A percentile compares a stretch with the other conserved stretches of the same genome.
phyloP scores from a whole-genome alignment of 2,797 vertebrate genomes.

The Enteromius afrohamiltoni region DNA sequence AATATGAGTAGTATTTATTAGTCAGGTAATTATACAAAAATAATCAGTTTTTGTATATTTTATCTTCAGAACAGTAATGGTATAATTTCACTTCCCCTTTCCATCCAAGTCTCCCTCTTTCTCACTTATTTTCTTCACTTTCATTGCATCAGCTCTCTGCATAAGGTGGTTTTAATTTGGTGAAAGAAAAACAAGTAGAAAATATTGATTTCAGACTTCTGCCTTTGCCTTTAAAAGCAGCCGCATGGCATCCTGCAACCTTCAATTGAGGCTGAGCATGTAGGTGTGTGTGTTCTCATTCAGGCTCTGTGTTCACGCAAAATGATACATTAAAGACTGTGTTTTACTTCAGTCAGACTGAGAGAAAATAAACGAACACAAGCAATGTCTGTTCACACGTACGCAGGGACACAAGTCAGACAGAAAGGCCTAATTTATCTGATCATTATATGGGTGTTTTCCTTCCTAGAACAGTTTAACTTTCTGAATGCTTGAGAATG shows the following conservation, averaged over 20 bases:
- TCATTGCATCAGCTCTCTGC: conserved; percentile 67
- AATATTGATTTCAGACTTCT: conserved; percentile 80
- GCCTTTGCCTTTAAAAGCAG: conserved; percentile 68
- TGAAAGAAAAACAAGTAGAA: conserved; percentile 78
- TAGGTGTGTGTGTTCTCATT: conserved; percentile 86
- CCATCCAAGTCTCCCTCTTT: background rate
- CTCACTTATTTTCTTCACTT: conserved; percentile 16
- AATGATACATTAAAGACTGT: conserved; percentile 90
- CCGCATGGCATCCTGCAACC: conserved; percentile 82
- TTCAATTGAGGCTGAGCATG: conserved; percentile 86
- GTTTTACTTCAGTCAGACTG: conserved; percentile 86
- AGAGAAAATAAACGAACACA: conserved; percentile 87
- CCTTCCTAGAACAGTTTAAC: conserved; percentile 63
- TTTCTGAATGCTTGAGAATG: conserved; percentile 4
- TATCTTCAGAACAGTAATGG: background rate
- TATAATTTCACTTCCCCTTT: conserved; percentile 51
- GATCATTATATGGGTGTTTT: conserved; percentile 72
- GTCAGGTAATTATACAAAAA: background rate
- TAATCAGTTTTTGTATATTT: background rate
- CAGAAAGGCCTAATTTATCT: conserved; percentile 77
- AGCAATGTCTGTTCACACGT: conserved; percentile 72
- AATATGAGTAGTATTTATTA: background rate
- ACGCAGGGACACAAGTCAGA: conserved; percentile 62
- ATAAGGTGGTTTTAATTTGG: conserved; percentile 82
- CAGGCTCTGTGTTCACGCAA: conserved; percentile 82